A percentile compares a stretch with the other conserved stretches of the same genome.
Evolutionary conservation across 2,888 invertebrate species (phyloP).

Genomic region (Cynaeus angustus): DNA sequence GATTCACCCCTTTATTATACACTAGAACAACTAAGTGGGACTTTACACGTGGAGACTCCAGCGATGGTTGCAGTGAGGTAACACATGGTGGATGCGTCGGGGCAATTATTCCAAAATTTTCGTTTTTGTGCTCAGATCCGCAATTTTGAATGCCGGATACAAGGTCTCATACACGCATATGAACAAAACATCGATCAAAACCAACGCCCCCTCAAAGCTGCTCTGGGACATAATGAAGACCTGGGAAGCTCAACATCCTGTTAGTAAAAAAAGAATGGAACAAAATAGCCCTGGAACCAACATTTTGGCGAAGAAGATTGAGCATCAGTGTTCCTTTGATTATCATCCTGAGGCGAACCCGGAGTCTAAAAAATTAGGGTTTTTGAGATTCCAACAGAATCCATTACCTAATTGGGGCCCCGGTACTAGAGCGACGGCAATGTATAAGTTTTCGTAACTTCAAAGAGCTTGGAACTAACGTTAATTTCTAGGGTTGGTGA

Average conservation of each 20-base stretch:
- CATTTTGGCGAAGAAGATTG: constrained; percentile 75
- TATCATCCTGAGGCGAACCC: constrained; percentile 86
- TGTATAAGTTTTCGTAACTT: constrained; percentile 71
- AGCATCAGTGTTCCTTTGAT: constrained; percentile 72
- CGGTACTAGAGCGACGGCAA: constrained; percentile 85
- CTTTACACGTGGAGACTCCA: constrained; percentile 82
- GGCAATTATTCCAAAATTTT: too few species aligned
- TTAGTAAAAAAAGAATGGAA: constrained; percentile 76
- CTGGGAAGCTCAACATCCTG: constrained; percentile 84
- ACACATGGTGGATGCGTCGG: not conserved
- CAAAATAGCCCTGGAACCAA: constrained; percentile 73
- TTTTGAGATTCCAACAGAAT: constrained; percentile 90
- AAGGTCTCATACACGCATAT: constrained; percentile 95
- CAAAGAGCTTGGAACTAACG: not conserved
- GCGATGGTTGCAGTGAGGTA: constrained; percentile 82
- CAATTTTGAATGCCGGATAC: constrained; percentile 91
- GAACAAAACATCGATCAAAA: constrained; percentile 91
- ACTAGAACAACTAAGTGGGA: constrained; percentile 83
- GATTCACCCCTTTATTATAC: constrained; percentile 93
- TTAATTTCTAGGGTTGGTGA: constrained; percentile 75
- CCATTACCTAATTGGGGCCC: constrained; percentile 95
- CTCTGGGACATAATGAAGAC: constrained; percentile 94
- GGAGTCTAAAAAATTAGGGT: constrained; percentile 80
- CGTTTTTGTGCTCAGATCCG: constrained; percentile 83
- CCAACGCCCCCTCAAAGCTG: constrained; percentile 88